These are phyloP conservation scores for Tetragonisca angustula DNA, from an alignment of 2,888 invertebrate species.

Conservation along the genomic window DNA sequence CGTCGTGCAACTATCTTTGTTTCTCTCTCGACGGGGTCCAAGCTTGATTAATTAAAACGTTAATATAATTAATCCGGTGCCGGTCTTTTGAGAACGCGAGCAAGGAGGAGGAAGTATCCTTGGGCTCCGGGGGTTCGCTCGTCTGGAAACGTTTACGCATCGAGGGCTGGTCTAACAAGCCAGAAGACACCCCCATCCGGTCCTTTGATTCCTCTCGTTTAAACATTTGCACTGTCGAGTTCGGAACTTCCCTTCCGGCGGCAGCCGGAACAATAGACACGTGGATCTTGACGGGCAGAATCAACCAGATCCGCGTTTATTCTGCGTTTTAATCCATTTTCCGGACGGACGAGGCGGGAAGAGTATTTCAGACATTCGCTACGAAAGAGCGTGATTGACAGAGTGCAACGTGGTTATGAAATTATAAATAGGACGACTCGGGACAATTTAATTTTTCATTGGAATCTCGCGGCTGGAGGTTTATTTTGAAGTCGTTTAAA, in stretches of 20 bases:
- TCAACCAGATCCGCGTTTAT: neutral
- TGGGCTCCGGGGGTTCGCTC: neutral
- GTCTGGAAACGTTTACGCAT: slow-evolving; percentile 51
- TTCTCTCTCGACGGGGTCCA: slow-evolving; percentile 13
- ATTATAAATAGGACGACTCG: too few relatives aligned
- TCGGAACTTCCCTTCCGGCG: slow-evolving; percentile 21
- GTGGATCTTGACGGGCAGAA: slow-evolving; percentile 8
- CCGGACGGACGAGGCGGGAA: neutral
- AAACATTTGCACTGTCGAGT: slow-evolving; percentile 52
- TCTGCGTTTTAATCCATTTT: neutral
- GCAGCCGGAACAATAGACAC: slow-evolving; percentile 16
- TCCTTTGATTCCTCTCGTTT: slow-evolving; percentile 55
- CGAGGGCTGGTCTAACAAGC: slow-evolving; percentile 51
- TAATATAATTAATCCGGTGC: slow-evolving; percentile 60
- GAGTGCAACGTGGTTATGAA: too few relatives aligned
- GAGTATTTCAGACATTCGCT: neutral
- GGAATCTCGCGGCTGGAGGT: too few relatives aligned
- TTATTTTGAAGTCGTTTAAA: too few relatives aligned
- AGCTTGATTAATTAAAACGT: slow-evolving; percentile 63
- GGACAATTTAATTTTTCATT: too few relatives aligned
- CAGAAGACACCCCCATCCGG: slow-evolving; percentile 35
- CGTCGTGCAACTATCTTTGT: slow-evolving; percentile 13
- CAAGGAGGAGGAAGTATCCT: neutral
- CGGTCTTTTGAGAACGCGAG: neutral
- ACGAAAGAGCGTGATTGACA: too few relatives aligned